Percentiles rank a stretch among this genome's conserved stretches.
Evolutionary conservation across 2,797 vertebrate genomes (phyloP).

Genomic region (Poeciliopsis paucimaculata): DNA sequence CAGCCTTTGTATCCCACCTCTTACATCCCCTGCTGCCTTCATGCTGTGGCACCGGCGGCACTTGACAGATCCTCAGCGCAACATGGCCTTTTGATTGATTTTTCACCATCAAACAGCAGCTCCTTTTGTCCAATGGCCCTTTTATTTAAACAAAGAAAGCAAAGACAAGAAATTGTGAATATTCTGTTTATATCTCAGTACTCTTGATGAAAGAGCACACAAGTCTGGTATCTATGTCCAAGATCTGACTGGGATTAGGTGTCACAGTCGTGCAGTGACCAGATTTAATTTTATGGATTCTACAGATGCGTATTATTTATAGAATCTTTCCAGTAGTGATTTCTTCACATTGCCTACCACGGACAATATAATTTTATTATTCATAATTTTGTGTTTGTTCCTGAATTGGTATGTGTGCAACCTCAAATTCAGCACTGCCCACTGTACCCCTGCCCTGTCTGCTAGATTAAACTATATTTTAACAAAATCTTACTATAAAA

Average conservation of each 20-base stretch:
- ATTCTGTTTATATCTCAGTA: slow-evolving; percentile 31
- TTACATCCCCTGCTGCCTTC: slow-evolving; percentile 33
- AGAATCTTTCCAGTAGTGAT: slow-evolving; percentile 17
- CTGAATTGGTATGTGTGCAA: slow-evolving; percentile 3
- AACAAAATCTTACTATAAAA: too few relatives aligned
- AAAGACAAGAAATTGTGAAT: slow-evolving; percentile 36
- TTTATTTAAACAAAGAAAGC: slow-evolving; percentile 65
- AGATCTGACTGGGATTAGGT: slow-evolving; percentile 32
- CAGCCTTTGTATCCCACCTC: slow-evolving; percentile 41
- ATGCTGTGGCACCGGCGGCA: slow-evolving; percentile 40
- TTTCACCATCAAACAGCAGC: slow-evolving; percentile 61
- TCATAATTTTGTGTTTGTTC: neutral
- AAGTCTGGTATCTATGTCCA: slow-evolving; percentile 29
- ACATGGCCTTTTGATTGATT: slow-evolving; percentile 56
- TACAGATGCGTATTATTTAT: slow-evolving; percentile 34
- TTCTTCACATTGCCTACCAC: slow-evolving; percentile 1
- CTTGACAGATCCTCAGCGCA: slow-evolving; percentile 45
- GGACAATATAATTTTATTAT: slow-evolving; percentile 18
- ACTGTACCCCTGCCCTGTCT: neutral
- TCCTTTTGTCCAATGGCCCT: slow-evolving; percentile 40
- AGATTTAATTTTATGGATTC: slow-evolving; percentile 45
- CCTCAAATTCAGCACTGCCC: neutral
- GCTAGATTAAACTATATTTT: too few relatives aligned
- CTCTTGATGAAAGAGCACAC: slow-evolving; percentile 34
- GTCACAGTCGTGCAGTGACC: slow-evolving; percentile 15